These are phyloP conservation scores for Pseudomyrmex cubaensis DNA, from an alignment of 1,140 invertebrate species.

Conservation along the genomic window DNA sequence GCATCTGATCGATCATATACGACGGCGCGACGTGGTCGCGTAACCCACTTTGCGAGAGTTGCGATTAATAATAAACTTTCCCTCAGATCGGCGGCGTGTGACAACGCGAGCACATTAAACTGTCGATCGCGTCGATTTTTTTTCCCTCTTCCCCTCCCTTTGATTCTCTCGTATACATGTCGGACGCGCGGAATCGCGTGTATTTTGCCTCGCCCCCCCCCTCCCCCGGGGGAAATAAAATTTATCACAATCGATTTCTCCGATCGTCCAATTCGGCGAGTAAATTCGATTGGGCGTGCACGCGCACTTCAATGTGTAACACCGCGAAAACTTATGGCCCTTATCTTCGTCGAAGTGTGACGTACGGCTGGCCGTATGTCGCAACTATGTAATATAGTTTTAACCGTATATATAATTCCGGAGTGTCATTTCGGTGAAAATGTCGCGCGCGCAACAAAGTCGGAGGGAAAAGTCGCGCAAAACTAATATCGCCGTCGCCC, in stretches of 20 bases:
- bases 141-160: not conserved
- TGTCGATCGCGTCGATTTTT: constrained; percentile 10
- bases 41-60: constrained; percentile 20
- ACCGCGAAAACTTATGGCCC: constrained; percentile 48
- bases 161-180: no score
- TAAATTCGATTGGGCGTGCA: constrained; percentile 30
- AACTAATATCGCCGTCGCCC: constrained; percentile 19
- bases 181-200: not conserved
- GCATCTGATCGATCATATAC: not conserved
- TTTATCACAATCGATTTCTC: constrained; percentile 56
- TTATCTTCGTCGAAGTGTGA: constrained; percentile 56
- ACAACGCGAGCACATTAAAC: constrained; percentile 15
- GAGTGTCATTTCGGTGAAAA: not conserved
- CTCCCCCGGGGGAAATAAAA: constrained; percentile 19
- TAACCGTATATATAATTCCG: constrained; percentile 45
- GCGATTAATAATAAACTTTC: constrained; percentile 39
- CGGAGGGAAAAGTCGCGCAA: constrained; percentile 16
- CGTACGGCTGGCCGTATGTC: constrained; percentile 28
- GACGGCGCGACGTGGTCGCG: not conserved
- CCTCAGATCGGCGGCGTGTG: not conserved
- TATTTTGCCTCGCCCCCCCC: not conserved
- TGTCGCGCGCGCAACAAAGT: not conserved
- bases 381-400: constrained; percentile 37
- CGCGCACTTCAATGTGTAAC: constrained; percentile 35
- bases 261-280: constrained; percentile 31